A percentile compares a stretch with the other conserved stretches of the same genome.
phyloP scores from a whole-genome alignment of 2,888 invertebrate genomes.

The Celastrina argiolus region DNA sequence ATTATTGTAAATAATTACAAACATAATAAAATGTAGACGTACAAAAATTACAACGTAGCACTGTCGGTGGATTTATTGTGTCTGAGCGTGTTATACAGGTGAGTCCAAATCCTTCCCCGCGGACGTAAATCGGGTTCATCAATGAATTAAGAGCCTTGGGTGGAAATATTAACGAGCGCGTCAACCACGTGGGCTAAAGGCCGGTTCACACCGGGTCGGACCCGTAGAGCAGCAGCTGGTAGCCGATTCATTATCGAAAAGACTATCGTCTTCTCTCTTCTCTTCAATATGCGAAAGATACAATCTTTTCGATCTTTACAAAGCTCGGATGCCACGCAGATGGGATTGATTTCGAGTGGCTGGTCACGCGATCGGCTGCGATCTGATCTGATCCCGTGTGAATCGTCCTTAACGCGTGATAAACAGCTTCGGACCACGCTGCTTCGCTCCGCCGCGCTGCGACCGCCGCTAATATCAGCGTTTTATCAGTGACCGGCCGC shows the following conservation, averaged over 20 bases:
- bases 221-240: neutral
- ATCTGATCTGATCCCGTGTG: neutral
- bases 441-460: slow-evolving; percentile 46
- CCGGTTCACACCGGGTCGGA: slow-evolving; percentile 27
- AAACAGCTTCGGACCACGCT: slow-evolving; percentile 41
- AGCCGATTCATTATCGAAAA: neutral
- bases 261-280: neutral
- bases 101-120: slow-evolving; percentile 1
- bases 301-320: too few species aligned
- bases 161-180: slow-evolving; percentile 34
- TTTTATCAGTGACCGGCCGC: slow-evolving; percentile 62
- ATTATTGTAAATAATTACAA: neutral
- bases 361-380: too few species aligned
- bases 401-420: neutral
- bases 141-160: slow-evolving; percentile 24
- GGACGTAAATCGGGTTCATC: slow-evolving; percentile 22
- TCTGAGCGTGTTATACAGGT: slow-evolving; percentile 6
- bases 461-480: slow-evolving; percentile 65
- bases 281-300: neutral
- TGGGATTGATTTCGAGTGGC: too few species aligned
- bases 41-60: neutral
- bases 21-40: neutral
- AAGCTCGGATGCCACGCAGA: too few species aligned
- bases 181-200: slow-evolving; percentile 35
- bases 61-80: neutral